Percentiles rank a stretch among this genome's conserved stretches.
Conservation (phyloP, 2,888 invertebrate species). For the Nebria brevicollis region DNA sequence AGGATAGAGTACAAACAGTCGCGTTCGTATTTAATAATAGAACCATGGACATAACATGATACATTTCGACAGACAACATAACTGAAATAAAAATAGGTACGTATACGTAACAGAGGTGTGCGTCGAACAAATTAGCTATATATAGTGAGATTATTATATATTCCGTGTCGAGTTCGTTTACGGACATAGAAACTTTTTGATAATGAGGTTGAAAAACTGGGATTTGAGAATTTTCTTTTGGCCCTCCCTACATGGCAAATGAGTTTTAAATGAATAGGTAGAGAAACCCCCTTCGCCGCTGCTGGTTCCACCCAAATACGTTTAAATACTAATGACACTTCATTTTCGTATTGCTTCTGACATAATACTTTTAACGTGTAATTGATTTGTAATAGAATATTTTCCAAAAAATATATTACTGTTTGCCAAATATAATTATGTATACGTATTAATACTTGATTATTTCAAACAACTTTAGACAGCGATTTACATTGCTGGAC, state of each 20-base stretch:
- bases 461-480: too few relatives aligned
- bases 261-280: neutral
- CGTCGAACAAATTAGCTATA: too few relatives aligned
- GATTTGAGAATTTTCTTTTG: too few relatives aligned
- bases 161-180: neutral
- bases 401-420: too few relatives aligned
- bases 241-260: neutral
- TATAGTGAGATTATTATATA: neutral
- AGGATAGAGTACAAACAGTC: neutral
- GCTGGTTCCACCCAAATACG: neutral
- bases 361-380: neutral
- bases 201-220: neutral
- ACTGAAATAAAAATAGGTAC: neutral
- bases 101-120: neutral
- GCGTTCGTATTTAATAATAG: too few relatives aligned
- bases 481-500: too few relatives aligned
- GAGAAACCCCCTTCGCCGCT: neutral
- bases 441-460: too few relatives aligned
- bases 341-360: neutral
- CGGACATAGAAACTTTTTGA: neutral
- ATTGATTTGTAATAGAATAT: too few relatives aligned
- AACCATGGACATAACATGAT: too few relatives aligned
- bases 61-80: neutral
- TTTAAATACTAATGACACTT: neutral
- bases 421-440: too few relatives aligned